phyloP scores from a whole-genome alignment of 2,888 invertebrate species.

The Parapristionchus giblindavisi region DNA sequence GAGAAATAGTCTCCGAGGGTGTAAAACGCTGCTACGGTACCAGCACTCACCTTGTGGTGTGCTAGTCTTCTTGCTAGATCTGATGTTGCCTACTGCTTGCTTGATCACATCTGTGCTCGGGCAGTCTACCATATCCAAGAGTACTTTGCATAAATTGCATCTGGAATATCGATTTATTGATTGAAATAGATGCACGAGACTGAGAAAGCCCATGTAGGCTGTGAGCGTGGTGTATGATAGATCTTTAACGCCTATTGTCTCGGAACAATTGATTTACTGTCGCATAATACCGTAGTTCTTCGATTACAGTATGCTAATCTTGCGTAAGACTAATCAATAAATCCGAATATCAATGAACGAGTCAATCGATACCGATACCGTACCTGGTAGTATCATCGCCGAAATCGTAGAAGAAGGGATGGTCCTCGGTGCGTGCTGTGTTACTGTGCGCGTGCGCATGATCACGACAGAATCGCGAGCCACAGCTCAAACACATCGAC shows the following conservation, averaged over 20 bases:
- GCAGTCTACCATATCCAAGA: constrained; percentile 22
- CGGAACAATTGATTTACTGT: too few relatives aligned
- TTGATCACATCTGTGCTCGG: constrained; percentile 28
- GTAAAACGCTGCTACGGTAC: too few relatives aligned
- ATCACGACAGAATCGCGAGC: constrained; percentile 22
- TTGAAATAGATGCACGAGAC: not conserved
- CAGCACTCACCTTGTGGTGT: too few relatives aligned
- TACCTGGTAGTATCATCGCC: constrained; percentile 29
- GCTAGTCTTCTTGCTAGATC: constrained; percentile 36
- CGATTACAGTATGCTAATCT: too few relatives aligned
- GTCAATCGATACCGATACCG: too few relatives aligned
- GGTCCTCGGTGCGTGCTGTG: constrained; percentile 34
- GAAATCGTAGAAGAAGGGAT: constrained; percentile 30
- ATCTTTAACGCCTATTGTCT: too few relatives aligned
- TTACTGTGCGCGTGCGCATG: constrained; percentile 37
- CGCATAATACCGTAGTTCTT: too few relatives aligned
- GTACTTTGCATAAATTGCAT: constrained; percentile 40
- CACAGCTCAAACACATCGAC: constrained; percentile 38
- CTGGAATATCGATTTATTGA: constrained; percentile 33
- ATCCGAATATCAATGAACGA: too few relatives aligned
- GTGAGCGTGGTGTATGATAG: too few relatives aligned
- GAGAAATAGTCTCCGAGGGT: too few relatives aligned
- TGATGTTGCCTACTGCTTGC: constrained; percentile 34
- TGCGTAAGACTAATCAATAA: too few relatives aligned
- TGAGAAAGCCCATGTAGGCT: too few relatives aligned